phyloP scores from a whole-genome alignment of 1,140 invertebrate species.

The Drosophila novamexicana region DNA sequence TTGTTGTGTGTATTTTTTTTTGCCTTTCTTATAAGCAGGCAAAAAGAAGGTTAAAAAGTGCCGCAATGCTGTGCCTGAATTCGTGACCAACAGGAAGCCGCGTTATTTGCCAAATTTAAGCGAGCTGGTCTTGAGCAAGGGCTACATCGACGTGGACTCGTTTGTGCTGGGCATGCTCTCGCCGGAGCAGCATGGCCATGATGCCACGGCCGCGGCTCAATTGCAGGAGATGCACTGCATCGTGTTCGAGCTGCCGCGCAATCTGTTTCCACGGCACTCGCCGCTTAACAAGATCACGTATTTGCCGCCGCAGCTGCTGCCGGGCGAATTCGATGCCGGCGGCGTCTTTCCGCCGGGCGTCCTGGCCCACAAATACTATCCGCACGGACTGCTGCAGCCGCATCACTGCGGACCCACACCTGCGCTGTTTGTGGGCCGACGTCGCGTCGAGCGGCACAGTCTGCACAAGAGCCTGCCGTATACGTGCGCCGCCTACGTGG shows the following conservation, averaged over 20 bases:
- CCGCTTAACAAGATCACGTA: slow-evolving; percentile 34
- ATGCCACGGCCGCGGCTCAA: background rate
- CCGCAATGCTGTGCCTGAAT: background rate
- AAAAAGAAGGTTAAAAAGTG: background rate
- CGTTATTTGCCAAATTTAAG: slow-evolving; percentile 31
- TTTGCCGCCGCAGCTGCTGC: slow-evolving; percentile 37
- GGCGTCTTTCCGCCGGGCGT: slow-evolving; percentile 27
- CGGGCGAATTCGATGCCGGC: slow-evolving; percentile 27
- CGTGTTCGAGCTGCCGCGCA: slow-evolving; percentile 24
- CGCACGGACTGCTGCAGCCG: slow-evolving; percentile 4
- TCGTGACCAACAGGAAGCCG: slow-evolving; percentile 15
- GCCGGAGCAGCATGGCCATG: background rate
- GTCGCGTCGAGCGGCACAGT: background rate
- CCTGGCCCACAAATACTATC: slow-evolving; percentile 37
- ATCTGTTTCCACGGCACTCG: slow-evolving; percentile 19
- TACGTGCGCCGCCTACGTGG: background rate
- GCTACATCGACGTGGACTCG: background rate
- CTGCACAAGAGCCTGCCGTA: background rate
- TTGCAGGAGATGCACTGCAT: background rate
- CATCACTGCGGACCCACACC: slow-evolving; percentile 40
- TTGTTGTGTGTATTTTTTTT: no score
- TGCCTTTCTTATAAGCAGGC: background rate
- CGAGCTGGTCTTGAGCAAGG: background rate
- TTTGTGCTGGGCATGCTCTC: slow-evolving; percentile 12
- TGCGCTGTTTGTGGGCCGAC: slow-evolving; percentile 44